A percentile compares a stretch with the other conserved stretches of the same genome.
These are phyloP conservation scores for Conger conger DNA, from an alignment of 2,113 vertebrate genomes.

Conservation along the genomic window DNA sequence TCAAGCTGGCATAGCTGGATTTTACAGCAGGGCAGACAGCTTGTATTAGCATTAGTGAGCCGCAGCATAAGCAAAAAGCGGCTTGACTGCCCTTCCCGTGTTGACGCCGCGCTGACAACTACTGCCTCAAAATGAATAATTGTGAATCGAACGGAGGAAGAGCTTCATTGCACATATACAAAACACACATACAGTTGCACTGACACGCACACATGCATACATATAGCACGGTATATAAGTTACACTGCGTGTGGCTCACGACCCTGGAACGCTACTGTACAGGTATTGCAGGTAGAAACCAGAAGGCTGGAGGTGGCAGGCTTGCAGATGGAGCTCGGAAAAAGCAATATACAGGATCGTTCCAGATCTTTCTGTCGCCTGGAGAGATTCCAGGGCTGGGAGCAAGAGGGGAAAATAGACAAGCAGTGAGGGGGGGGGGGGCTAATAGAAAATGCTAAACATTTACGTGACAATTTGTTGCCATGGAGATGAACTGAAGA, in stretches of 20 bases:
- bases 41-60: not conserved
- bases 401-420: too few relatives aligned
- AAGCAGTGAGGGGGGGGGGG: not conserved
- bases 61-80: not conserved
- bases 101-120: not conserved
- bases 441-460: not conserved
- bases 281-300: too few relatives aligned
- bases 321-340: too few relatives aligned
- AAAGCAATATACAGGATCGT: too few relatives aligned
- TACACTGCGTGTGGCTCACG: too few relatives aligned
- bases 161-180: not conserved
- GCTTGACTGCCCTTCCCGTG: not conserved
- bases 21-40: not conserved
- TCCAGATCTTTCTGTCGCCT: not conserved
- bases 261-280: too few relatives aligned
- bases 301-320: too few relatives aligned
- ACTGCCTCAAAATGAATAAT: not conserved
- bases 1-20: too few relatives aligned
- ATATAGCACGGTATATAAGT: too few relatives aligned
- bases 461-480: not conserved
- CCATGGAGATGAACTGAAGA: not conserved
- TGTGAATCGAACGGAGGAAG: not conserved
- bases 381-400: too few relatives aligned
- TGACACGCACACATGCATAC: too few relatives aligned
- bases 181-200: too few relatives aligned